phyloP scores from a whole-genome alignment of 2,113 vertebrate species.

The Chlamydotis undulata region DNA sequence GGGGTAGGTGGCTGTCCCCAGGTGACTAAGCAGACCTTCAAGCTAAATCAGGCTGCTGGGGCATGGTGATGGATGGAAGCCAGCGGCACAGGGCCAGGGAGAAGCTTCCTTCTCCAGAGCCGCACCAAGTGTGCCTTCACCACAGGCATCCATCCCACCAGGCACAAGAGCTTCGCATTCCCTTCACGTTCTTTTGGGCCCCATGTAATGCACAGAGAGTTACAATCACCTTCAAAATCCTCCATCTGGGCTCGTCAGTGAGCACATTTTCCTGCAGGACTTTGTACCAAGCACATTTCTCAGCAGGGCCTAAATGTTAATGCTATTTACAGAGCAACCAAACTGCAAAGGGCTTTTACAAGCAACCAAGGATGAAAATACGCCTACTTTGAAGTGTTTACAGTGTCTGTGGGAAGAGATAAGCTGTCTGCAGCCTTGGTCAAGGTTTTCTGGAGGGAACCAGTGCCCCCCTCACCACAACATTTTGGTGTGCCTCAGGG shows the following conservation, averaged over 20 bases:
- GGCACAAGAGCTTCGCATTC: accelerated
- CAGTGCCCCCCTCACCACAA: accelerated
- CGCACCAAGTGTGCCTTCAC: background rate
- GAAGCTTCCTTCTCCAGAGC: background rate
- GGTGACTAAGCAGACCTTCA: background rate
- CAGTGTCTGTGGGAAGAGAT: background rate
- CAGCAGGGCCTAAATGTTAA: background rate
- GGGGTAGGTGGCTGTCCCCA: accelerated
- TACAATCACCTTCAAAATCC: background rate
- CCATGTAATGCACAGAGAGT: accelerated
- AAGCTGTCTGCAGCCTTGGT: background rate
- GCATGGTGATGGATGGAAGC: background rate
- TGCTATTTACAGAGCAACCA: background rate
- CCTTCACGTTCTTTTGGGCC: accelerated
- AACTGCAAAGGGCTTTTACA: background rate
- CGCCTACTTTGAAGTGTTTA: background rate
- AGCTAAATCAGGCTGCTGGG: background rate
- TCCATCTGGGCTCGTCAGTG: background rate
- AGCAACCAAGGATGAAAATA: background rate
- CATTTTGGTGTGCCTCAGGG: background rate
- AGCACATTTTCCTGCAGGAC: background rate
- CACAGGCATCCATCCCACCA: accelerated
- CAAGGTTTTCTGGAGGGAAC: background rate
- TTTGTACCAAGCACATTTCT: background rate
- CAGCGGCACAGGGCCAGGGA: background rate